A percentile compares a stretch with the other conserved stretches of the same genome.
phyloP scores from a whole-genome alignment of 2,113 vertebrate genomes.

The Meleagris gallopavo region DNA sequence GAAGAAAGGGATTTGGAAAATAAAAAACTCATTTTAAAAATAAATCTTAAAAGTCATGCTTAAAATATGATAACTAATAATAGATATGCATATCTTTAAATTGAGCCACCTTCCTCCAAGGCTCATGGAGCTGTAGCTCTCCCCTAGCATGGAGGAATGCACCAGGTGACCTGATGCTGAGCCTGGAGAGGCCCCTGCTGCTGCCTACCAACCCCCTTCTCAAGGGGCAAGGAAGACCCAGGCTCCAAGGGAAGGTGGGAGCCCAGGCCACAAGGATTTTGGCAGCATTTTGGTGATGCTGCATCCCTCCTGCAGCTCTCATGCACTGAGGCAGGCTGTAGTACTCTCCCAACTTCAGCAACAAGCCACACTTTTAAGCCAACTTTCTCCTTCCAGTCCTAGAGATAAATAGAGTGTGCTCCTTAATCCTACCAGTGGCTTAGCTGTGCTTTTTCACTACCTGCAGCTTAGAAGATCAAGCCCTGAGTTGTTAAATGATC shows the following conservation, averaged over 20 bases:
- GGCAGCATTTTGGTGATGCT: accelerated
- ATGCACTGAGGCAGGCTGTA: not conserved
- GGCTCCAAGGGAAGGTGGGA: not conserved
- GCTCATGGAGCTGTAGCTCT: accelerated
- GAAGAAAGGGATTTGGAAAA: not conserved
- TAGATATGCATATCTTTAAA: not conserved
- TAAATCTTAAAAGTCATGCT: accelerated
- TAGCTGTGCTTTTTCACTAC: conserved; percentile 16
- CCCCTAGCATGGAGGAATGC: not conserved
- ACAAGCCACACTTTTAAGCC: not conserved
- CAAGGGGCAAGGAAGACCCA: not conserved
- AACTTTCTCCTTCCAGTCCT: not conserved
- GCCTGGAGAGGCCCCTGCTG: not conserved
- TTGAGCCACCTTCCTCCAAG: not conserved
- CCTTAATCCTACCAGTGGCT: conserved; percentile 23
- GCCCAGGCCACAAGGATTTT: accelerated
- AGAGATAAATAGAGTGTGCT: conserved; percentile 33
- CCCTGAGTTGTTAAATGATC: conserved; percentile 11
- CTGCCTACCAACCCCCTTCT: not conserved
- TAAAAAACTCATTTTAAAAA: not conserved
- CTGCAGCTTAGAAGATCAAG: conserved; percentile 48
- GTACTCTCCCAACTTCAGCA: not conserved
- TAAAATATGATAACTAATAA: not conserved
- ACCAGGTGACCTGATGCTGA: accelerated
- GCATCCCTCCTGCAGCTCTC: not conserved